Conservation (phyloP, 2,888 invertebrate genomes). For the Ariolimax columbianus region DNA sequence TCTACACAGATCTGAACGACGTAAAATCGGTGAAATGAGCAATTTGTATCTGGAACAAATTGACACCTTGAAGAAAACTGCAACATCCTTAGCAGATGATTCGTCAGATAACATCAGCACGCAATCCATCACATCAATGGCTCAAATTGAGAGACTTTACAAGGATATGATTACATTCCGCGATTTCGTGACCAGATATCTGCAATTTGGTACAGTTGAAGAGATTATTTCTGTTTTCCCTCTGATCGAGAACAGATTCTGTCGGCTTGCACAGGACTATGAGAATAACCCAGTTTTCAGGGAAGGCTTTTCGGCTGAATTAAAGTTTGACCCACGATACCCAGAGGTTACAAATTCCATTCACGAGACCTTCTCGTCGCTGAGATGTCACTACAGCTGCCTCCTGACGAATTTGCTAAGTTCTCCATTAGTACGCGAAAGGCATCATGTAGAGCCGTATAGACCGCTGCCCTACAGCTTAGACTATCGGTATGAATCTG, state of each 20-base stretch:
- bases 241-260: not conserved
- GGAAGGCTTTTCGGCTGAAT: not conserved
- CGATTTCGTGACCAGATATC: not conserved
- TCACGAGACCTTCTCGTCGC: not conserved
- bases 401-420: not conserved
- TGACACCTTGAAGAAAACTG: not conserved
- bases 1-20: conserved; percentile 1
- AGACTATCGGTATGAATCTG: not conserved
- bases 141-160: not conserved
- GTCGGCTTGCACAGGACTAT: not conserved
- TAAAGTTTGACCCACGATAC: conserved; percentile 30
- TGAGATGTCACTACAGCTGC: not conserved
- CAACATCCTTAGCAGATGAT: not conserved
- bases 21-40: not conserved
- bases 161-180: not conserved
- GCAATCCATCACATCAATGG: not conserved
- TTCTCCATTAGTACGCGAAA: not conserved
- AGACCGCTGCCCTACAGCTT: not conserved
- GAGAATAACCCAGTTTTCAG: not conserved
- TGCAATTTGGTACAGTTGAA: not conserved
- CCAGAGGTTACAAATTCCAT: conserved; percentile 15
- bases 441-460: not conserved
- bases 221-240: not conserved
- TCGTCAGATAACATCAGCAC: not conserved
- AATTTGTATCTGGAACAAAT: not conserved